phyloP scores from a whole-genome alignment of 2,113 vertebrate species.

The Alouatta palliata region DNA sequence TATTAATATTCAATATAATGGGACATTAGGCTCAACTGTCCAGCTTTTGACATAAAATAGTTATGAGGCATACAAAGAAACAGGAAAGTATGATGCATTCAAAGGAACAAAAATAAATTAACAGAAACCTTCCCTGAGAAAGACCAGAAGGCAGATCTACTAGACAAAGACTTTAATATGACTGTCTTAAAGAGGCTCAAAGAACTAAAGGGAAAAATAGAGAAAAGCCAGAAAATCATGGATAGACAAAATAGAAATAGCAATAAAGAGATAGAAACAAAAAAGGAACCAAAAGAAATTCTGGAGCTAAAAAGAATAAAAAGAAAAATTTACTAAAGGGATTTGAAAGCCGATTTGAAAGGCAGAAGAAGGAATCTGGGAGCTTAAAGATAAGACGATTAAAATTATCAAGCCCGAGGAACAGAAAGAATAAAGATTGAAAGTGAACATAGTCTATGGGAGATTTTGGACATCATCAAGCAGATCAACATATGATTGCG shows the following conservation, averaged over 20 bases:
- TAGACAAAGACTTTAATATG: neutral
- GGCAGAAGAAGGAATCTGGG: neutral
- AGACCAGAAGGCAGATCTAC: neutral
- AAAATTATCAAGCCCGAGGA: neutral
- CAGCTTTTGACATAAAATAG: neutral
- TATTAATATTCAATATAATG: neutral
- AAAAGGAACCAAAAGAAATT: neutral
- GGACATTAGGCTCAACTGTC: neutral
- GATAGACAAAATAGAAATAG: neutral
- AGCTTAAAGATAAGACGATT: neutral
- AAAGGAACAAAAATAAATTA: neutral
- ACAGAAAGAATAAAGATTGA: neutral
- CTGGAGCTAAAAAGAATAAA: neutral
- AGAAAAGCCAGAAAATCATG: neutral
- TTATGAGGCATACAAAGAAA: neutral
- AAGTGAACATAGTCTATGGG: neutral
- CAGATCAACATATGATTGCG: fast-evolving
- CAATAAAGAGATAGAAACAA: neutral
- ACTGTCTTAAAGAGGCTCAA: neutral
- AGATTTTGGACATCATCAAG: neutral
- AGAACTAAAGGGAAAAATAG: fast-evolving
- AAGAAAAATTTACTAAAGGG: neutral
- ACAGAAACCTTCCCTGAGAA: neutral
- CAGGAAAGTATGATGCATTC: neutral
- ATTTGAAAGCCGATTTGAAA: neutral